Conservation (phyloP, 2,888 invertebrate genomes). For the Allacma fusca region DNA sequence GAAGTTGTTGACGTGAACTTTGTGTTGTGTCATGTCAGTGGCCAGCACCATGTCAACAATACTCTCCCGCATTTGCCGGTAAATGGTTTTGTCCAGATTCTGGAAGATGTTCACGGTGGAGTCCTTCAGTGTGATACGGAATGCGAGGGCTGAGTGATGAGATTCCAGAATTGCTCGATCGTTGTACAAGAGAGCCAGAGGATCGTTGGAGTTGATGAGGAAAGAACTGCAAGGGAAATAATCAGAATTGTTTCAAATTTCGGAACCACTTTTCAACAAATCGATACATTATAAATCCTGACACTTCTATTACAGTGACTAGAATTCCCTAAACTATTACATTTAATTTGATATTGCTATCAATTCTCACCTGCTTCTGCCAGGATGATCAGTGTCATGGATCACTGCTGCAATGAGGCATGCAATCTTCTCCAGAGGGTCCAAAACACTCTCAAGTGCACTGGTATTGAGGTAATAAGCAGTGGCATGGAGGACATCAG, state of each 20-base stretch:
- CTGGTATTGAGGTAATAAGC: conserved; percentile 39
- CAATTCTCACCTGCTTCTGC: conserved; percentile 35
- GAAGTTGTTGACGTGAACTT: conserved; percentile 28
- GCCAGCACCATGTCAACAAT: conserved; percentile 45
- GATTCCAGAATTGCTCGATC: conserved; percentile 41
- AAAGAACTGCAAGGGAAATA: conserved; percentile 47
- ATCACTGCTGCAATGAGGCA: conserved; percentile 41
- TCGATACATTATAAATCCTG: no score
- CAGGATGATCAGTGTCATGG: conserved; percentile 46
- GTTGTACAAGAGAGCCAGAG: conserved; percentile 42
- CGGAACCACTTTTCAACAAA: no score
- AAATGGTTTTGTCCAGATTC: conserved; percentile 26
- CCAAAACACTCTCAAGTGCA: conserved; percentile 16
- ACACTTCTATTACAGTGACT: conserved; percentile 2
- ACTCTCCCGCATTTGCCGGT: conserved; percentile 26
- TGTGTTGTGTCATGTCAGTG: conserved; percentile 42
- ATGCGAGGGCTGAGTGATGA: conserved; percentile 39
- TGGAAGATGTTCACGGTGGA: conserved; percentile 36
- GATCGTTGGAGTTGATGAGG: conserved; percentile 32
- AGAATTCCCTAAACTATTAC: neutral
- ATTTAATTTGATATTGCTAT: no score
- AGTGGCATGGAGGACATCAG: conserved; percentile 42
- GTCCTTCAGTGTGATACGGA: conserved; percentile 30
- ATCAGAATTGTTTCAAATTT: no score
- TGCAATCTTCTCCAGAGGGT: conserved; percentile 35